Base-by-base conservation (phyloP, 2,113 vertebrate genomes). In the Callithrix jacchus region DNA sequence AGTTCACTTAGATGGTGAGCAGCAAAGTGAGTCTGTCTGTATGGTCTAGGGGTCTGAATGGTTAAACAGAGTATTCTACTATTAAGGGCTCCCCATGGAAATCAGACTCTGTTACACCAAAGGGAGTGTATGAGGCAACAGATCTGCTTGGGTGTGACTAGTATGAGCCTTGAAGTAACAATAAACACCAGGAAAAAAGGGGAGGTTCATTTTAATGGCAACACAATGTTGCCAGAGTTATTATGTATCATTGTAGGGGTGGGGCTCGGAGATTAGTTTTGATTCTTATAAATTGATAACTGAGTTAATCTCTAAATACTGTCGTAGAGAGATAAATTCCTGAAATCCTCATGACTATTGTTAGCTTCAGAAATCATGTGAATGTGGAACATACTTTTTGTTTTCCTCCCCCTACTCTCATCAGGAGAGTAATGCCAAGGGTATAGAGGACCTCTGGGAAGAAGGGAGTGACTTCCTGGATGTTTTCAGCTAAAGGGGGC, bases 391-490 rank as follows among this genome's bases (percentile, higher is more conserved):
- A 74, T 61, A 70, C 21, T 61, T 70, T 45, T 35, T 87, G 42
- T 76, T 91, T 97, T 71, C 45, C 12, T 88, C 32, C 45, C 89
- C 32, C 17, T 70, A 45, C 23, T 92, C 27, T 25, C 17, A 52
- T 89, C 70, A 37, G 45, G 84, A 95, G 80, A 23, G 68, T 80
- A 20, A 17, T 93, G 6, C 18, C 54, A 89, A 89, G 20, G 32
- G 7, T 87, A 86, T 25, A 86, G 45, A 91, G 32, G 14, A 77
- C 13, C 42, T 94, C n/a, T 40, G 49, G 81, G 70, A 91, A 73
- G n/a, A 70, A n/a, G n/a, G 40, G 45, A 93, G 37, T 93, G 80
- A 76, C 71, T 93, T 96, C 27, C 14, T 80, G 25, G n/a, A 87
- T 90, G 25, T 35, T 95, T 27, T 82, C 54, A 68, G 54, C 25